Evolutionary conservation across 1,140 invertebrate genomes (phyloP).

Genomic region (Drosophila ambigua): DNA sequence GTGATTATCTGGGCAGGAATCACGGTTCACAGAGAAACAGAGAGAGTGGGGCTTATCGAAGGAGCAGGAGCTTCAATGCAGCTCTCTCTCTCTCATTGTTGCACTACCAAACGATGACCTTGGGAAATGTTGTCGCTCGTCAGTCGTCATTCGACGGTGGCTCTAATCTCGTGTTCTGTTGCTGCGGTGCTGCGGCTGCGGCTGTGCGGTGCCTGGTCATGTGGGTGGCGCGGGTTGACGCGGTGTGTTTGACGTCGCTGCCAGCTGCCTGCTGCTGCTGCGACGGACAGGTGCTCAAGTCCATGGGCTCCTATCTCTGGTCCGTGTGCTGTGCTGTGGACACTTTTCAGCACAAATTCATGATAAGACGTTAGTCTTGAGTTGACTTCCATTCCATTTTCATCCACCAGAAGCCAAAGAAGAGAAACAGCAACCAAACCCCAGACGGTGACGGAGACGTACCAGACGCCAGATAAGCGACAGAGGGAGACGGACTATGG

Average conservation of each 20-base stretch:
- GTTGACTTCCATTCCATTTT: constrained; percentile 18
- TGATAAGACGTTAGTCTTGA: constrained; percentile 38
- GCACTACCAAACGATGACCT: constrained; percentile 37
- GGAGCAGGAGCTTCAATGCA: constrained; percentile 7
- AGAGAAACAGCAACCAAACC: constrained; percentile 30
- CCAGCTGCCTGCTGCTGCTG: background rate
- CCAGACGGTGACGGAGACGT: constrained; percentile 10
- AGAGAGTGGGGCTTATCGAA: constrained; percentile 18
- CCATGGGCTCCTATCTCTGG: constrained; percentile 40
- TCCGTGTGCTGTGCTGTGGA: constrained; percentile 22
- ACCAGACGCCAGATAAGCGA: constrained; percentile 52
- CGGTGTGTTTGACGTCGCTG: constrained; percentile 38
- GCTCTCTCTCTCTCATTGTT: constrained; percentile 1
- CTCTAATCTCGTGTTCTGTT: constrained; percentile 39
- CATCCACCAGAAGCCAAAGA: constrained; percentile 40
- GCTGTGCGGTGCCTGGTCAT: constrained; percentile 27
- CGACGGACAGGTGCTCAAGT: constrained; percentile 53
- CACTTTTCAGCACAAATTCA: constrained; percentile 20
- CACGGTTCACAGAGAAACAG: background rate
- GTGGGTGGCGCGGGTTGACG: constrained; percentile 52
- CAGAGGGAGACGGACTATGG: constrained; percentile 16
- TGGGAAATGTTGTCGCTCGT: constrained; percentile 42
- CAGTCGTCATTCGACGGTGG: constrained; percentile 31
- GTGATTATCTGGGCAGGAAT: constrained; percentile 37
- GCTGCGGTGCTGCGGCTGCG: constrained; percentile 17